Evolutionary conservation across 1,140 invertebrate genomes (phyloP), one percentile per base, ranked within the genome.

Genomic region (Magallana ariakensis): DNA sequence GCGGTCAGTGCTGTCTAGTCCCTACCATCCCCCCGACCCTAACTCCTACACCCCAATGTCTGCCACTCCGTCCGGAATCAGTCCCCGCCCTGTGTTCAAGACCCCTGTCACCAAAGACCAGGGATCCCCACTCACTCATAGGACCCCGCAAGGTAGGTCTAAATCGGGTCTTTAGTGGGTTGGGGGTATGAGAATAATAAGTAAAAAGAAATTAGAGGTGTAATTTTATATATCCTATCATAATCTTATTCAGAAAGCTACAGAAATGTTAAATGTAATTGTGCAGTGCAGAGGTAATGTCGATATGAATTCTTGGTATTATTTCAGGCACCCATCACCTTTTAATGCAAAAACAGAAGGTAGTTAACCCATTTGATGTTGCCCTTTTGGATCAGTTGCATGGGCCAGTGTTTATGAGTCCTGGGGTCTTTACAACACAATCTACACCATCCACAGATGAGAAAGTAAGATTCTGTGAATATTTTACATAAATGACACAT

Each of bases 331-430:
- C 3, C 33, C 33, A 46, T 46, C 33, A 46, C 0, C 53, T 33
- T 0, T 81, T 56, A 16, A 57, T 15, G 16, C 57, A 75, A 22
- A 87, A 85, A 62, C 33, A 85, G 84, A 83, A 19, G 15, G 75
- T 83, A 9, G 22, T 87, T 10, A 94, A 94, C 83, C 93, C 93
- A 1, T 94, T 94, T 91, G 93, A 94, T 22, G 54, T 83, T 81
- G 88, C 60, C 16, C 70, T 88, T 4, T 16, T 89, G 15, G 91
- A 92, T 55, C 89, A 88, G 58, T 83, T 93, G 46, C 90, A 93
- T 55, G 89, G 92, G 9, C 90, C 92, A 15, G 82, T 90, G 1
- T 93, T 92, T 85, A 90, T 90, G 88, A 94, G 92, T 83, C 93
- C 93, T 10, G 89, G 90, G 22, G 89, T 93, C 33, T 93, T 93